Evolutionary conservation across 1,140 invertebrate genomes (phyloP).

Genomic region (Pogonomyrmex barbatus): DNA sequence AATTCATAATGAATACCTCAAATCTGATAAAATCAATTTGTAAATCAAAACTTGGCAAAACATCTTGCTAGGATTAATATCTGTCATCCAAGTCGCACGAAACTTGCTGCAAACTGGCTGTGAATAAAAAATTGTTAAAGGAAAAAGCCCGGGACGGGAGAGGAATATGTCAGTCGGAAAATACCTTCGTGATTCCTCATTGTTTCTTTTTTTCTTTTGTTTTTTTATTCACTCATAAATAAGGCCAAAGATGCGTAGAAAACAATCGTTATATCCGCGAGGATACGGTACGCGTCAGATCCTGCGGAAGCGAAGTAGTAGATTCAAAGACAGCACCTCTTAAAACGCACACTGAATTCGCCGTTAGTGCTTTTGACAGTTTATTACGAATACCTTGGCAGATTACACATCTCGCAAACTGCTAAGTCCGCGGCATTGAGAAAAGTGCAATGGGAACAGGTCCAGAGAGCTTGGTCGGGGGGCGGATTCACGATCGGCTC

Average conservation of each 20-base stretch:
- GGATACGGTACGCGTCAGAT: slow-evolving; percentile 66
- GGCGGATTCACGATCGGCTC: slow-evolving; percentile 76
- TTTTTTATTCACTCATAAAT: slow-evolving; percentile 79
- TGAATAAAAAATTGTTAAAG: slow-evolving; percentile 25
- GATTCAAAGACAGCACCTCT: slow-evolving; percentile 66
- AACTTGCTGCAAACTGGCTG: slow-evolving; percentile 1
- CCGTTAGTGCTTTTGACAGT: slow-evolving; percentile 57
- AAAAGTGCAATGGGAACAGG: slow-evolving; percentile 97
- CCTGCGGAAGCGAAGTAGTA: slow-evolving; percentile 72
- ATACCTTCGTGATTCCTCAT: slow-evolving; percentile 37
- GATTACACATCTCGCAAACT: slow-evolving; percentile 96
- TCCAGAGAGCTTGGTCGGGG: slow-evolving; percentile 89
- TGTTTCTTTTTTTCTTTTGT: slow-evolving; percentile 1
- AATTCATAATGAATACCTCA: slow-evolving; percentile 54
- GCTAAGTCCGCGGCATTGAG: slow-evolving; percentile 91
- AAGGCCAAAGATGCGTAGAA: slow-evolving; percentile 77
- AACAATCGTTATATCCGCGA: slow-evolving; percentile 75
- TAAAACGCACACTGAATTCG: slow-evolving; percentile 64
- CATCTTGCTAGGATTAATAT: not conserved
- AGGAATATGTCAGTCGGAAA: slow-evolving; percentile 38
- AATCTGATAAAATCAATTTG: slow-evolving; percentile 6
- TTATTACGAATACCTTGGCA: slow-evolving; percentile 89
- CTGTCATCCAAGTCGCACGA: not conserved
- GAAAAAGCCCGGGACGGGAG: not conserved
- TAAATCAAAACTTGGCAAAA: slow-evolving; percentile 21